These are phyloP conservation scores for Tetramorium bicarinatum DNA, from an alignment of 2,888 invertebrate species.

Conservation along the genomic window DNA sequence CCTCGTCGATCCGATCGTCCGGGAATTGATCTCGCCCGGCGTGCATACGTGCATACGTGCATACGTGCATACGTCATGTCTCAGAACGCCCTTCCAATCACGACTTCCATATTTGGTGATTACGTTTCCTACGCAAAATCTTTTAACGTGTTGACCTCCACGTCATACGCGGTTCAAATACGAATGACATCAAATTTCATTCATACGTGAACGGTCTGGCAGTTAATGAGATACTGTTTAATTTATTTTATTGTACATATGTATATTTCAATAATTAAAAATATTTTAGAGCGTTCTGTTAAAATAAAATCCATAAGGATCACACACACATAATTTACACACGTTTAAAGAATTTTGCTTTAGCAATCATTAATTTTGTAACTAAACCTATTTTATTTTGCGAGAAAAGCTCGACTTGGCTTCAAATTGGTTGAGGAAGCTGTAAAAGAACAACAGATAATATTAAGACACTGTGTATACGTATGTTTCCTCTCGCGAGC, in stretches of 20 bases:
- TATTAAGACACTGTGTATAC: constrained; percentile 13
- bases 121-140: background rate
- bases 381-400: background rate
- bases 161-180: background rate
- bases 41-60: constrained; percentile 24
- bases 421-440: background rate
- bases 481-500: constrained; percentile 21
- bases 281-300: background rate
- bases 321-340: background rate
- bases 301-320: background rate
- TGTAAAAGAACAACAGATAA: background rate
- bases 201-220: background rate
- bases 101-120: background rate
- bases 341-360: background rate
- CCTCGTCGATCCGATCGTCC: constrained; percentile 69
- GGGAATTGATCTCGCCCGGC: constrained; percentile 71
- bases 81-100: background rate
- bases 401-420: background rate
- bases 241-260: background rate
- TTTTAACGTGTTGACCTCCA: too few relatives aligned
- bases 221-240: background rate
- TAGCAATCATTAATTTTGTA: background rate
- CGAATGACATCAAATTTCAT: background rate
- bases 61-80: constrained; percentile 25
- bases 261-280: background rate